Percentiles rank a stretch among this genome's conserved stretches.
Conservation (phyloP, 2,113 vertebrate genomes). For the Ginglymostoma cirratum region DNA sequence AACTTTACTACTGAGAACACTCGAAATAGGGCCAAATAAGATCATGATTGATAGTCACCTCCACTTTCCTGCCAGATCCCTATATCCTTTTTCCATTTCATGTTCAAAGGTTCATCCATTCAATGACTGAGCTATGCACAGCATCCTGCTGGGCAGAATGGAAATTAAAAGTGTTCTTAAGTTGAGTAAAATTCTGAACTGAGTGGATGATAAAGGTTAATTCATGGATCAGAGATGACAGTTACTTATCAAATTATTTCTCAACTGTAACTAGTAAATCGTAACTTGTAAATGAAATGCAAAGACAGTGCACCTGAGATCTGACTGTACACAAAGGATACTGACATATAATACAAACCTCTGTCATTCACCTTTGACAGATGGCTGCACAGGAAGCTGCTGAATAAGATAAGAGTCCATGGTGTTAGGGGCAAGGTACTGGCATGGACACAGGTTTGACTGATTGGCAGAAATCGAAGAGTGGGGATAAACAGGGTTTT, state of each 20-base stretch:
- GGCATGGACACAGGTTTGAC: too few species aligned
- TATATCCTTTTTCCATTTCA: too few species aligned
- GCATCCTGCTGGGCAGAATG: not conserved
- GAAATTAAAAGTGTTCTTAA: not conserved
- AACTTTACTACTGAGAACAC: too few species aligned
- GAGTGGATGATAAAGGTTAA: not conserved
- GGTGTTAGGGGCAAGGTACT: too few species aligned
- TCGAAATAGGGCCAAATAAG: too few species aligned
- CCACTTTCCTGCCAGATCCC: too few species aligned
- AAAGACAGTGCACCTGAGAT: not conserved
- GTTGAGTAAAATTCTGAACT: not conserved
- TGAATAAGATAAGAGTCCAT: too few species aligned
- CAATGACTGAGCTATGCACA: not conserved
- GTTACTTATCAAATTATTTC: not conserved
- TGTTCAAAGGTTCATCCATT: not conserved
- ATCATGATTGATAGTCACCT: too few species aligned
- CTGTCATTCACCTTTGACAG: too few species aligned
- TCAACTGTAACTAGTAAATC: not conserved
- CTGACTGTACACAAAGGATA: not conserved
- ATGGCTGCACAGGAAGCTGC: too few species aligned
- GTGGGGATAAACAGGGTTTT: too few species aligned
- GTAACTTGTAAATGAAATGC: not conserved
- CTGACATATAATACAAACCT: not conserved
- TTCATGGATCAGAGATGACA: not conserved
- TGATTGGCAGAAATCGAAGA: too few species aligned